Conservation (phyloP, 64 coral and sea anemone species). For the Exaiptasia diaphana region DNA sequence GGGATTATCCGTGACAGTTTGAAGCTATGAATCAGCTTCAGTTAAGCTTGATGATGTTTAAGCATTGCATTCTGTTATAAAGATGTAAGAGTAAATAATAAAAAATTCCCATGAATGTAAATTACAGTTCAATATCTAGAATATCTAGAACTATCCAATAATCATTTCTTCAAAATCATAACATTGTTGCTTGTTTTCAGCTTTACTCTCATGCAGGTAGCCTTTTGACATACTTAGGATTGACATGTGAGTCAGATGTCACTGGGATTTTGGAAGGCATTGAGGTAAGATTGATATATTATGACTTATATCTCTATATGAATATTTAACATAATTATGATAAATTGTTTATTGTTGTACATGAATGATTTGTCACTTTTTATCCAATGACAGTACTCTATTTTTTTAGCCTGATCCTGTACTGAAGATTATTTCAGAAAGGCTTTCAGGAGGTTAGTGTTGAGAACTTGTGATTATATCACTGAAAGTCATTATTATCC, state of each 20-base stretch:
- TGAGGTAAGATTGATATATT: slow-evolving; percentile 51
- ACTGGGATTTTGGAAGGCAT: slow-evolving; percentile 69
- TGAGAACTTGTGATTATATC: background rate
- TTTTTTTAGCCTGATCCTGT: slow-evolving; percentile 50
- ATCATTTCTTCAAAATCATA: background rate
- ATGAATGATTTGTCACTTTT: background rate
- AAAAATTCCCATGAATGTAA: too few species aligned
- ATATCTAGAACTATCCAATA: too few species aligned
- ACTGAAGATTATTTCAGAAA: slow-evolving; percentile 33
- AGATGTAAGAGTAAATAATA: too few species aligned
- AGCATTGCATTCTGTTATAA: too few species aligned
- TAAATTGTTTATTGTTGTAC: background rate
- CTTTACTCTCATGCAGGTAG: slow-evolving; percentile 95
- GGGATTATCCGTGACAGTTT: too few species aligned
- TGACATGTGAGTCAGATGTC: slow-evolving; percentile 78
- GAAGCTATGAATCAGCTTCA: too few species aligned
- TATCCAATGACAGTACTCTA: background rate
- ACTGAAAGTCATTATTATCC: background rate
- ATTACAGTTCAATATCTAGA: too few species aligned
- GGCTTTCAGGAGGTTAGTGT: slow-evolving; percentile 28
- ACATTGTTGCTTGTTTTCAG: slow-evolving; percentile 28
- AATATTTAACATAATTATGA: background rate
- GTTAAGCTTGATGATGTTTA: too few species aligned
- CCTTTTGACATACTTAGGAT: slow-evolving; percentile 75
- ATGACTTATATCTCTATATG: background rate